Evolutionary conservation across 2,797 vertebrate species (phyloP), one percentile per base, ranked within the genome.

Genomic region (Setipinna tenuifilis): DNA sequence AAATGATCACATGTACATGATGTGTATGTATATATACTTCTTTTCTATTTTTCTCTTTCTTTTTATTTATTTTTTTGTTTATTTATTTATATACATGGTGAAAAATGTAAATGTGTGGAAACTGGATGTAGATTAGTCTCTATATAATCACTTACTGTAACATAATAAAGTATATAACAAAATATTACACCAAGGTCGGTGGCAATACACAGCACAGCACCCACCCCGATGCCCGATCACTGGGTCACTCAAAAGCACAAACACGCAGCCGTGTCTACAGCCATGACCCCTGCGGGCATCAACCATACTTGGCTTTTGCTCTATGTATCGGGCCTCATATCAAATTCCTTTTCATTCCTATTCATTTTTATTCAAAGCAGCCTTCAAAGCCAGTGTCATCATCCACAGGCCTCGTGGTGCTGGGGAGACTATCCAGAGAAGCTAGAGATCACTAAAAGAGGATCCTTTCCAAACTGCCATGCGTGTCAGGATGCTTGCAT

Each of bases 361-460:
- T 87, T 83, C 85, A 59, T 86, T 83, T 86, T 87, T 85, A 88
- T 88, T 88, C 86, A 85, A 87, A 87, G 68, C 83, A 65, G 82
- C 46, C 46, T 84, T 87, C 85, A 89, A 86, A 87, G 82, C 48
- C 50, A 50, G 81, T 68, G 82, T 84, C 58, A 71, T 50, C 86
- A 83, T 87, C 83, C 83, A 81, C 16, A 75, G 82, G 31, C 31
- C 62, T 84, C 86, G 82, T 78, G 80, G 82, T 83, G 81, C 85
- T 81, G 82, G 50, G 65, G 19, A 71, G 25, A 44, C 48, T 81
- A 75, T 75, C 78, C 48, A 23, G 81, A 85, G 48, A 82, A 75
- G 86, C 86, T 87, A 85, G 2, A 84, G 83, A 86, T 84, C 81
- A n/a, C 19, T n/a, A 58, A 10, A 61, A 89, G 85, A 87, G 83